Percentiles rank a stretch among this genome's conserved stretches.
phyloP scores from a whole-genome alignment of 2,888 invertebrate species.

The Lacanobia oleracea region DNA sequence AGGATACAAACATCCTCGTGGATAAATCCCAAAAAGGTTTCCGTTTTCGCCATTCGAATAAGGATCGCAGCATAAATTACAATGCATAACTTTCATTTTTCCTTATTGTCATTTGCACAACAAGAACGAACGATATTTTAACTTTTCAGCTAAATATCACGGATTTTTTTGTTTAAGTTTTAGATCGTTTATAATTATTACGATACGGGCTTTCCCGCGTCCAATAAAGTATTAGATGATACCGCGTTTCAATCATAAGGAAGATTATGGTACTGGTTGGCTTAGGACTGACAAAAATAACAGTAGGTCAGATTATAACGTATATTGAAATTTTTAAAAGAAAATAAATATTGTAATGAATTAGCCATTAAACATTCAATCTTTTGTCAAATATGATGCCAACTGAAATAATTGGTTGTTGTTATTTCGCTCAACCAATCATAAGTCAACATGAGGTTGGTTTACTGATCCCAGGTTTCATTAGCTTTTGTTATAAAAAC shows the following conservation, averaged over 20 bases:
- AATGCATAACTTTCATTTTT: neutral
- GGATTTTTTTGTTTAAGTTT: neutral
- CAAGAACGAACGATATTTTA: neutral
- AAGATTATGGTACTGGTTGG: too few relatives aligned
- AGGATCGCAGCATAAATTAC: neutral
- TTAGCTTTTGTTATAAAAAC: neutral
- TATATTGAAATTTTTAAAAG: neutral
- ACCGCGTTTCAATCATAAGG: too few relatives aligned
- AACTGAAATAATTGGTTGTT: slow-evolving; percentile 4
- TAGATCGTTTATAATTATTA: neutral
- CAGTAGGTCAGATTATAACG: neutral
- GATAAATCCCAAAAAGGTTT: too few relatives aligned
- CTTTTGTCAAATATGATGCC: slow-evolving; percentile 7
- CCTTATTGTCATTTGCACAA: slow-evolving; percentile 2
- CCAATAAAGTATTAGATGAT: neutral
- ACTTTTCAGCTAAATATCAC: neutral
- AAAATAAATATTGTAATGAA: slow-evolving; percentile 2
- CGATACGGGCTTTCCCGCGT: neutral
- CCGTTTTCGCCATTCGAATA: too few relatives aligned
- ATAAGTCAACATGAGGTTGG: neutral
- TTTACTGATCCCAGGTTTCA: slow-evolving; percentile 12
- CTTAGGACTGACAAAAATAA: neutral
- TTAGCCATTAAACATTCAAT: slow-evolving; percentile 8
- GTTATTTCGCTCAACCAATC: slow-evolving; percentile 13
- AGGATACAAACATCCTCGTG: neutral